Evolutionary conservation across 2,113 vertebrate genomes (phyloP), one percentile per base, ranked within the genome.

Genomic region (Cnemophilus loriae): DNA sequence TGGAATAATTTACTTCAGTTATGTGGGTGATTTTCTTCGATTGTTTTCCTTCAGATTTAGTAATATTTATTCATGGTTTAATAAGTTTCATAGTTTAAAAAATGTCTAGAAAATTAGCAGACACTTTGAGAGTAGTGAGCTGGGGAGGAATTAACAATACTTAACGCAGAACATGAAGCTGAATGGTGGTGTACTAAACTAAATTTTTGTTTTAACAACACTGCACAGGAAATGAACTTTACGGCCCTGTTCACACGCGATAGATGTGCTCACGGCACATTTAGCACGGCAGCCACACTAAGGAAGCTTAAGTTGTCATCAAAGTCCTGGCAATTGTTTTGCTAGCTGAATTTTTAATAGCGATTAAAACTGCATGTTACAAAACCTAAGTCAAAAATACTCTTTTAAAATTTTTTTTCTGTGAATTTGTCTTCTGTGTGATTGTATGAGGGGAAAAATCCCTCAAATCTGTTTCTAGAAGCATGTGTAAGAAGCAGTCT

Each of bases 161-260:
- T 46, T 49, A 28, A 55, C 11, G 3, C 37, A 80, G 68, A 70
- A 67, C 10, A 3, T 41, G 39, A 71, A 71, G 35, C 50, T 80
- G 57, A 81, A 47, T 67, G 10, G 70, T 65, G 57, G 52, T 67
- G 64, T 1, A 14, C 21, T 60, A 33, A 75, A 59, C 20, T 47
- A 16, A 71, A 24, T 50, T 91, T 95, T 26, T 37, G 41, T 74
- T 64, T 91, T 94, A 73, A 33, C 77, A 87, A 10, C 24, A 7
- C 30, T 53, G 55, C 44, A 32, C 71, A 96, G 91, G 90, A 92
- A 95, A 80, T 71, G 77, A 93, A 82, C 82, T 82, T 88, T 50
- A 73, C 0, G 6, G 76, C 65, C 59, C 55, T 69, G 71, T 68
- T 91, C 69, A 73, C 77, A 67, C 20, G 4, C 3, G 2, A 68